Evolutionary conservation across 2,797 vertebrate genomes (phyloP), one percentile per base, ranked within the genome.

Genomic region (Catamblyrhynchus diadema): DNA sequence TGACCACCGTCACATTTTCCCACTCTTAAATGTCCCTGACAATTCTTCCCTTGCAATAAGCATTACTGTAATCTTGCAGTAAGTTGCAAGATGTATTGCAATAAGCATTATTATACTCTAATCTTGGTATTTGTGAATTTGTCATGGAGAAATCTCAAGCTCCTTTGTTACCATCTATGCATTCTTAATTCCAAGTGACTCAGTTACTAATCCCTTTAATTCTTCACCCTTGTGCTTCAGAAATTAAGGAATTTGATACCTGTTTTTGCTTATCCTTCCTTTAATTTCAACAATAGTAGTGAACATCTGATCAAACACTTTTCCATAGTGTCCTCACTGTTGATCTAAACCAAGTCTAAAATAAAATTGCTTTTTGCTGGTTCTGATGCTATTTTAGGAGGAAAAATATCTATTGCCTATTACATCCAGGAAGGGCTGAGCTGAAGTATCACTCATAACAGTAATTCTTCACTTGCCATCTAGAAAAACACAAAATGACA

Each of bases 401-500:
- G 4, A 3, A 24, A 32, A 32, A 48, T 74, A 48, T 62, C 59
- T 79, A 9, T 88, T 88, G 48, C 20, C 39, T 79, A 13, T 92
- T 86, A 30, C 28, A 79, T 60, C 47, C 41, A 70, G 48, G 48
- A 81, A 70, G 22, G 24, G 25, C 11, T 35, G 62, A 82, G 32
- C n/a, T 72, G 11, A 84, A 32, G 9, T 56, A 48, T 42, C 0
- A 0, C 30, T 80, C 28, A 12, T 70, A 77, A 53, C 51, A 85
- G 33, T 67, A 85, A 67, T 87, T 93, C 53, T 89, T 59, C 54
- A 74, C 67, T 84, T 93, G 48, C 44, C 50, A 69, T 75, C 45
- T 81, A 83, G 87, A 91, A 93, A 88, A 86, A 60, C 9, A 6
- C 21, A 79, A 75, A 94, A 84, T 92, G 25, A 81, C 50, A 75